Evolutionary conservation across 2,797 vertebrate species (phyloP), one percentile per base, ranked within the genome.

Genomic region (Morelia viridis): DNA sequence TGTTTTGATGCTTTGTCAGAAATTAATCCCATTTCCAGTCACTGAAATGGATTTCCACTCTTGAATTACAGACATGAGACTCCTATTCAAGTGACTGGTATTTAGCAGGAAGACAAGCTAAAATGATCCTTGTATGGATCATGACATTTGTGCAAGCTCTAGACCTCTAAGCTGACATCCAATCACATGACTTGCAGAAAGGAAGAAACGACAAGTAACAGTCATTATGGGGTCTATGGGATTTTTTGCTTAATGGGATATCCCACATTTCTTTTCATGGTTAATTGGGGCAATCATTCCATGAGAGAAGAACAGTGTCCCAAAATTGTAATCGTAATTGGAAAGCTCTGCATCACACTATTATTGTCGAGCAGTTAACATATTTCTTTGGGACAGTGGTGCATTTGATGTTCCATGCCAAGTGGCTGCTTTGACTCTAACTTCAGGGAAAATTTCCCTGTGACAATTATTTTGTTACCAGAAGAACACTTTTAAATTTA

Each of bases 341-440:
- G 46, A 92, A 92, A 90, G 58, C 62, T 80, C 35, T 92, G 92
- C 26, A 41, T 90, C 88, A 87, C n/a, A 10, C 24, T n/a, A 35
- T 80, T 92, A 80, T 58, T 92, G 65, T 80, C 62, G 31, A 92
- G 7, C 4, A 80, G 57, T 17, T 86, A 64, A 56, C 68, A 22
- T 56, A 53, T 89, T 92, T 68, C 41, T 68, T 41, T 84, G 28
- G 53, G 24, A 64, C 10, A 87, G 61, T 64, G 80, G 31, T 35
- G 31, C 26, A 87, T 80, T 41, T 83, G 57, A 56, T 83, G n/a
- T 86, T 85, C 53, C 84, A 80, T 56, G 31, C 53, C 11, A 1
- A 46, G 24, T n/a, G 57, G 50, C 46, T 61, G 12, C 12, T 80
- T 61, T 92, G 64, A 87, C 24, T 80, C 58, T 19, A 24, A 58